Evolutionary conservation across 2,888 invertebrate genomes (phyloP).

Genomic region (Platycnemis pennipes): DNA sequence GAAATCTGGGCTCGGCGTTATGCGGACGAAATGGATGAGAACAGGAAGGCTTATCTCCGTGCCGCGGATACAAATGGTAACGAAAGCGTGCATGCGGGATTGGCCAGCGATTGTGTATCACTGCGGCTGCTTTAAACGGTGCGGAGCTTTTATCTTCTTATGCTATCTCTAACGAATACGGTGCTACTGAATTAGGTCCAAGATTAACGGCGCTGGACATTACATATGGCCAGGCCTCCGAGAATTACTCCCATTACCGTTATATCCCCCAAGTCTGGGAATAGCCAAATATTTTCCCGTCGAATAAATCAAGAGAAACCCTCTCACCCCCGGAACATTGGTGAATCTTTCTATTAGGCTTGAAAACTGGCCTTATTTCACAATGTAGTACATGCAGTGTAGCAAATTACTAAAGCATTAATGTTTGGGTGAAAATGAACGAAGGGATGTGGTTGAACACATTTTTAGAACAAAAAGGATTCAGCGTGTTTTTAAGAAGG

Average conservation of each 20-base stretch:
- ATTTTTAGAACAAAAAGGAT: background rate
- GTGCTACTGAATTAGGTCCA: background rate
- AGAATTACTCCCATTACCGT: background rate
- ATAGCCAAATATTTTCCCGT: background rate
- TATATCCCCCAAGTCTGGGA: background rate
- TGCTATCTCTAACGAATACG: background rate
- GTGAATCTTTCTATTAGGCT: background rate
- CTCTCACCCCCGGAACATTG: background rate
- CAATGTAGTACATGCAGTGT: background rate
- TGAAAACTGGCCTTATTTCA: background rate
- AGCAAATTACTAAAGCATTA: background rate
- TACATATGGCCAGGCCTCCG: background rate
- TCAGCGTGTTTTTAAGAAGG: background rate
- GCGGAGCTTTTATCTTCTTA: background rate
- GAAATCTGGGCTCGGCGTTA: background rate
- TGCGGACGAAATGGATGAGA: background rate
- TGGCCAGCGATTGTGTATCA: background rate
- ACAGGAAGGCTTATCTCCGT: background rate
- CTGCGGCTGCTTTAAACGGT: background rate
- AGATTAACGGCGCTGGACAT: background rate
- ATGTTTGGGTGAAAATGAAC: background rate
- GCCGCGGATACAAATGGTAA: background rate
- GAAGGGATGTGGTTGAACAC: background rate
- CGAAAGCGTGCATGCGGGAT: background rate
- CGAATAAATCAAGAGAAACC: background rate